A percentile compares a stretch with the other conserved stretches of the same genome.
Conservation (phyloP, 1,140 invertebrate genomes). For the Saxidomus purpurata region DNA sequence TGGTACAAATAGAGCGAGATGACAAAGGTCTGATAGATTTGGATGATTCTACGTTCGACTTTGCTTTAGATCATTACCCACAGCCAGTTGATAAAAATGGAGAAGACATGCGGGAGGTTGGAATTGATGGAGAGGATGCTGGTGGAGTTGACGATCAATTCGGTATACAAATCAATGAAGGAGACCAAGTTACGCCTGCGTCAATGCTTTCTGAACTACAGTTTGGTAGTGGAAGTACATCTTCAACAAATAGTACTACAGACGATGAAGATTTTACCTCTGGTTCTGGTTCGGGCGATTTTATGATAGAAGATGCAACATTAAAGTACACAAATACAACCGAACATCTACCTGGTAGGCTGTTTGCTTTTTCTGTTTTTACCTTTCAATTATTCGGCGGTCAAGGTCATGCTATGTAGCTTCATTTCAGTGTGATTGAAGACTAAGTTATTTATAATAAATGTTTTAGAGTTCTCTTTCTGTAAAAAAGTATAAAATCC, state of each 20-base stretch:
- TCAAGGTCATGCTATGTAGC: no score
- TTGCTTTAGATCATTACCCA: slow-evolving; percentile 18
- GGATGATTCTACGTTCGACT: neutral
- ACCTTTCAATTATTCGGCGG: no score
- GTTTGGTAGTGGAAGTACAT: neutral
- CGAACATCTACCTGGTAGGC: neutral
- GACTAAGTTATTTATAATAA: no score
- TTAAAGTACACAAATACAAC: neutral
- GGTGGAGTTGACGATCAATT: neutral
- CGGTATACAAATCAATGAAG: neutral
- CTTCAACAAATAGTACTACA: neutral
- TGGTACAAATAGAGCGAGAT: neutral
- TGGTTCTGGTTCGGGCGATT: neutral
- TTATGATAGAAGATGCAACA: slow-evolving; percentile 19
- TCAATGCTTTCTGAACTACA: neutral
- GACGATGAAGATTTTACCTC: slow-evolving; percentile 6
- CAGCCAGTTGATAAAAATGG: neutral
- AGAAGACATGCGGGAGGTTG: slow-evolving; percentile 10
- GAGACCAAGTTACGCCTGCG: neutral
- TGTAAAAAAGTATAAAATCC: no score
- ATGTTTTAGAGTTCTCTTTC: no score
- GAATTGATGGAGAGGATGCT: neutral
- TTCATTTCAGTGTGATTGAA: no score
- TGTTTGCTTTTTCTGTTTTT: neutral
- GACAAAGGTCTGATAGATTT: slow-evolving; percentile 16